Base-by-base conservation (phyloP, 1,140 invertebrate species). In the Steinernema khuongi region DNA sequence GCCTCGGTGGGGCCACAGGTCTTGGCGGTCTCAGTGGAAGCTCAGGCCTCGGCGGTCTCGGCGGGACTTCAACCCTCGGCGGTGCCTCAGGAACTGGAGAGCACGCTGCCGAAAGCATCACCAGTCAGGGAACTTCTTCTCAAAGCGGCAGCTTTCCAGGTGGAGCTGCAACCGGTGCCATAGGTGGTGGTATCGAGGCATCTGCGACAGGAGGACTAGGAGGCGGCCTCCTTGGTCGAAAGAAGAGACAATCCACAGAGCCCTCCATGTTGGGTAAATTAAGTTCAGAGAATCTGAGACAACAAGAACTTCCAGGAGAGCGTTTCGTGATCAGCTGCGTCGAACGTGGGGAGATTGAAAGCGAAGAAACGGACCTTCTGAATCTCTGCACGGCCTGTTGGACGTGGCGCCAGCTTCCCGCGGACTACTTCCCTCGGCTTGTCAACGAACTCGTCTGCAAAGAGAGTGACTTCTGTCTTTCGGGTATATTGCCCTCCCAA, bases 361-460 rank as follows among this genome's bases (percentile, higher is more conserved):
- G 26, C 26, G 72, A 73, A 31, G 72, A 77, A 19, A 72, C 43
- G n/a, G 75, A 77, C 31, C 60, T 67, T 30, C 32, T 77, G n/a
- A 33, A 72, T 0, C 67, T 77, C 36, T 77, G 75, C 66, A 72
- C 71, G n/a, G 67, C 75, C 0, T 77, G 75, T 29, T 77, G 75
- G 75, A 77, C 75, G 1, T 77, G 75, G 75, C 31, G 75, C 36
- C 73, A 77, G 14, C 43, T 77, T 1, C 75, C 75, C 1, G 75
- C 73, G 18, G 71, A 74, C 70, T 77, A 77, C 44, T 77, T 77
- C 32, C 75, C 75, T 29, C 68, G 75, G 19, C 69, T 77, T n/a
- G 41, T 77, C 1, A 77, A 77, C 41, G 75, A 77, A n/a, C 43
- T 77, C 36, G 73, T 72, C 22, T 77, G 75, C 31, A 75, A 77